These are phyloP conservation scores for Pseudococcus jackbeardsleyi DNA, from an alignment of 2,888 invertebrate genomes.

Conservation along the genomic window DNA sequence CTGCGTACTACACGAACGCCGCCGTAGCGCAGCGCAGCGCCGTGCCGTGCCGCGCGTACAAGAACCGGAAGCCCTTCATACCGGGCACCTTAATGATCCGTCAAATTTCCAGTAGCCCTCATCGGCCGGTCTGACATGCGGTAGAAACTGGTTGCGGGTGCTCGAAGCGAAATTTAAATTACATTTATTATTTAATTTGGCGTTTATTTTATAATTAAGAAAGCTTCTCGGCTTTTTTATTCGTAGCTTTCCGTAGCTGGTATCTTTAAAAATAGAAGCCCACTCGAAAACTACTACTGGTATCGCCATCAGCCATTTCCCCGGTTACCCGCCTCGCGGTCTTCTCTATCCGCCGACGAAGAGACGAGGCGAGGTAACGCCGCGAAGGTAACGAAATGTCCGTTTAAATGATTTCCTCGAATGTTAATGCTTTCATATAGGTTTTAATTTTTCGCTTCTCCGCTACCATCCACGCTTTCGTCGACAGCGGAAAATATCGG, in stretches of 20 bases:
- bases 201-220: conserved; percentile 64
- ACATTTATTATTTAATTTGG: conserved; percentile 65
- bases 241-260: conserved; percentile 12
- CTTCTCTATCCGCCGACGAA: not conserved
- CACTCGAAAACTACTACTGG: conserved; percentile 50
- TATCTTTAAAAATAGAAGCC: conserved; percentile 52
- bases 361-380: not conserved
- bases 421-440: conserved; percentile 37
- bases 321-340: not conserved
- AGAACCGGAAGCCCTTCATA: conserved; percentile 56
- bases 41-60: no score
- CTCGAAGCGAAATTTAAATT: conserved; percentile 60
- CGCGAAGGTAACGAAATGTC: conserved; percentile 47
- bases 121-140: conserved; percentile 53
- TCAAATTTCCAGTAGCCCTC: conserved; percentile 64
- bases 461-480: not conserved
- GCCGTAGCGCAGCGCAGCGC: not conserved
- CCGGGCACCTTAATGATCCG: conserved; percentile 61
- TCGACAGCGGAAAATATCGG: conserved; percentile 4
- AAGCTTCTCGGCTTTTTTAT: conserved; percentile 55
- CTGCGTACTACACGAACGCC: not conserved
- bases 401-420: conserved; percentile 53
- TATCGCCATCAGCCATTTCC: conserved; percentile 14
- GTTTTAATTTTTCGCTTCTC: not conserved
- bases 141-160: conserved; percentile 45